Percentiles rank a stretch among this genome's conserved stretches.
These are phyloP conservation scores for Parauchenoglanis ngamensis DNA, from an alignment of 2,797 vertebrate genomes.

Conservation along the genomic window DNA sequence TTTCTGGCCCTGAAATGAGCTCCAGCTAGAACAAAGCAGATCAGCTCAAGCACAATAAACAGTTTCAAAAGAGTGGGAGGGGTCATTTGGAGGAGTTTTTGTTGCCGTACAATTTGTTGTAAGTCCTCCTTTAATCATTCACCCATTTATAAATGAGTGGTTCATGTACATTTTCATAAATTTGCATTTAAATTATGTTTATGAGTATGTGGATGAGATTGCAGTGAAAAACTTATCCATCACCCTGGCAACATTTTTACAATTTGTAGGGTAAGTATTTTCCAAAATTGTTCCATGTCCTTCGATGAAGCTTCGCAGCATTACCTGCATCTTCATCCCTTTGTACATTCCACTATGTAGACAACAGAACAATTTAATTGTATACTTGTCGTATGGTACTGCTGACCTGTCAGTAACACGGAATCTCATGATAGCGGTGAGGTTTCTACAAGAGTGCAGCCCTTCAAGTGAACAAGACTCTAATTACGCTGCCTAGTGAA, in stretches of 20 bases:
- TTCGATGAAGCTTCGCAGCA: not conserved
- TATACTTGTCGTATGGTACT: constrained; percentile 7
- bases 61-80: not conserved
- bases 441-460: constrained; percentile 21
- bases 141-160: not conserved
- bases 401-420: constrained; percentile 37
- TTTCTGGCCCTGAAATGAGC: constrained; percentile 12
- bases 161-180: not conserved
- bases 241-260: not conserved
- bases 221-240: not conserved
- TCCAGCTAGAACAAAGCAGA: not conserved
- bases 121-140: not conserved
- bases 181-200: not conserved
- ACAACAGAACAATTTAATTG: constrained; percentile 26
- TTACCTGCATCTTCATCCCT: not conserved
- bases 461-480: constrained; percentile 45
- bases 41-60: not conserved
- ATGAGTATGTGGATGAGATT: no score
- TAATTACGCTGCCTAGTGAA: constrained; percentile 50
- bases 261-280: not conserved
- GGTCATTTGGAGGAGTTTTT: not conserved
- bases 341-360: not conserved
- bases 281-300: not conserved
- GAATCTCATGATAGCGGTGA: constrained; percentile 20
- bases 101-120: not conserved